A percentile compares a stretch with the other conserved stretches of the same genome.
These are phyloP conservation scores for Aphaenogaster rudis DNA, from an alignment of 1,140 invertebrate genomes.

Conservation along the genomic window DNA sequence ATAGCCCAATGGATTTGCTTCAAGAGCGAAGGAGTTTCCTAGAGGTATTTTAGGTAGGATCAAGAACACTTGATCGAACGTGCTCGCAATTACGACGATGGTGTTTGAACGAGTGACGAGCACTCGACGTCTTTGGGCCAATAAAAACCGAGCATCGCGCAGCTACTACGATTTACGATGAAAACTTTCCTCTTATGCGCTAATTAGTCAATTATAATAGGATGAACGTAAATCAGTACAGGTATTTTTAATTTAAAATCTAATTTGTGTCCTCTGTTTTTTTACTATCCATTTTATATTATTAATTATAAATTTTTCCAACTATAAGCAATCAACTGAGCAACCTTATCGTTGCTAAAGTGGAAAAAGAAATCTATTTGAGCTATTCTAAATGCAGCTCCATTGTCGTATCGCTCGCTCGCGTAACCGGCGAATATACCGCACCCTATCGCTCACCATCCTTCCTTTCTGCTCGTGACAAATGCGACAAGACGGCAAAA, in stretches of 20 bases:
- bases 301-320: not conserved
- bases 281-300: not conserved
- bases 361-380: slow-evolving; percentile 15
- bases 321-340: not conserved
- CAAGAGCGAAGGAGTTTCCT: slow-evolving; percentile 40
- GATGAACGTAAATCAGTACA: not conserved
- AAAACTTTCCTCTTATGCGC: not conserved
- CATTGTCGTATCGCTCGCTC: slow-evolving; percentile 21
- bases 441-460: slow-evolving; percentile 17
- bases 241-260: not conserved
- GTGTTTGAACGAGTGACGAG: slow-evolving; percentile 67
- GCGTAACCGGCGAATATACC: slow-evolving; percentile 35
- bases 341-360: not conserved
- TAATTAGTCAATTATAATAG: not conserved
- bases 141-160: slow-evolving; percentile 55
- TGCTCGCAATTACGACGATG: slow-evolving; percentile 71
- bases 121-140: slow-evolving; percentile 60
- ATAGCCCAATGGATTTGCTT: slow-evolving; percentile 54
- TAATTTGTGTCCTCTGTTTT: not conserved
- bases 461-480: slow-evolving; percentile 35
- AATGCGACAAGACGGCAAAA: slow-evolving; percentile 59
- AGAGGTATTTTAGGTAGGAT: slow-evolving; percentile 35
- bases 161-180: not conserved
- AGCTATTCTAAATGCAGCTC: slow-evolving; percentile 9
- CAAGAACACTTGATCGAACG: slow-evolving; percentile 58